Evolutionary conservation across 2,888 invertebrate genomes (phyloP), one percentile per base, ranked within the genome.

Genomic region (Maniola hyperantus): DNA sequence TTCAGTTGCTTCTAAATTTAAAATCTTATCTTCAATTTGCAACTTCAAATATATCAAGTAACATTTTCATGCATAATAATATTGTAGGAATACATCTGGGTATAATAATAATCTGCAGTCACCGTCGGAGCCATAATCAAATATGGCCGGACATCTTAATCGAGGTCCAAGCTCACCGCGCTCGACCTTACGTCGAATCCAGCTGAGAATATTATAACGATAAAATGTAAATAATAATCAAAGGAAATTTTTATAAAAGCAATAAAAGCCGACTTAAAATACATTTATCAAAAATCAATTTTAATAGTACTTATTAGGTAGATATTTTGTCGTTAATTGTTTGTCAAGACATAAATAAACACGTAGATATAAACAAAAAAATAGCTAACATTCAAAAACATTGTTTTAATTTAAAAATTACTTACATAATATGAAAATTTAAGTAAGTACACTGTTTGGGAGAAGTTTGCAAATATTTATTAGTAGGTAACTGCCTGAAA

Each of bases 41-140:
- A 15, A 20, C 20, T 57, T 42, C 20, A 20, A 42, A 20, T 20
- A 57, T 34, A 57, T 55, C 36, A 10, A 15, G 15, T 10, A 34
- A 36, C 6, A 42, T 42, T 42, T 20, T 57, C 7, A 11, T 26
- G 57, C 39, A 57, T 20, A 39, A 10, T 39, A 39, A 36, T 50
- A 61, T 61, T 50, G 46, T 33, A 18, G 50, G 36, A 36, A 18
- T 50, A 61, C 15, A 34, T 55, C 18, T 42, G 39, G 20, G 18
- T 18, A 39, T 57, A 20, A 57, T 42, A 34, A 54, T 54, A 57
- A 20, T 57, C 39, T 42, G 6, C 57, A 42, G 55, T 39, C 55
- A 20, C 39, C 20, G 57, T 20, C 42, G 39, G 20, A 42, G 20
- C 42, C 20, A 20, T 57, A 57, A 57, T 57, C 57, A 57, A 57